Evolutionary conservation across 2,888 invertebrate species (phyloP), one percentile per base, ranked within the genome.

Genomic region (Ophion slaviceki): DNA sequence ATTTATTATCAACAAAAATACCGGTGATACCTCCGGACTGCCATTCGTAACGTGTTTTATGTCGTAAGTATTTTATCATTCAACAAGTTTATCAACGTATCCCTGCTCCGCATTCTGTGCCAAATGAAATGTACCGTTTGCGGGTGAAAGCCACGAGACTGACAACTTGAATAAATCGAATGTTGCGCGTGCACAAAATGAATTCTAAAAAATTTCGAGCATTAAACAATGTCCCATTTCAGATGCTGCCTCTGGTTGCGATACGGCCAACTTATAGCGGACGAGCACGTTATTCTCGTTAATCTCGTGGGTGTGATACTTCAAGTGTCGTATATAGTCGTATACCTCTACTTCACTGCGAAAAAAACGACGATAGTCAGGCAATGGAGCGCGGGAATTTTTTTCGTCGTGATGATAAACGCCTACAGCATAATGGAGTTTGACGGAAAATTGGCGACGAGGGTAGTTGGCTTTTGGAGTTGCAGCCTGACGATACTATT

Each of bases 201-300:
- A 40, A 75, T 4, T 45, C 0, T 2, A 67, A 57, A 74, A 74
- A 74, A 53, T 72, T 5, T 24, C 57, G 28, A 45, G 57, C n/a
- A 74, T 72, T 67, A 10, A 53, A 36, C 47, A 72, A 79, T 68
- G 28, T 45, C 17, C 24, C 36, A 28, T 95, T 95, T 83, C 94
- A 97, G 97, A 87, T 96, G 96, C 90, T 96, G 96, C 88, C 94
- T 98, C 81, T 98, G 98, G 98, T 94, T 98, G 53, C 95, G 96
- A 72, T 98, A 98, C 94, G 98, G 98, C 53, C 94, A 96, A 87
- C 93, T 97, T 80, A 97, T 97, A 90, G 94, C 95, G 87, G 98
- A 98, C 92, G 94, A 94, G 77, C 96, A 96, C 83, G 95, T 98
- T 88, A 95, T 97, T 76, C 94, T 96, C 90, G 97, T 98, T 0